Evolutionary conservation across 2,888 invertebrate genomes (phyloP), one percentile per base, ranked within the genome.

Genomic region (Drosophila silvestris): DNA sequence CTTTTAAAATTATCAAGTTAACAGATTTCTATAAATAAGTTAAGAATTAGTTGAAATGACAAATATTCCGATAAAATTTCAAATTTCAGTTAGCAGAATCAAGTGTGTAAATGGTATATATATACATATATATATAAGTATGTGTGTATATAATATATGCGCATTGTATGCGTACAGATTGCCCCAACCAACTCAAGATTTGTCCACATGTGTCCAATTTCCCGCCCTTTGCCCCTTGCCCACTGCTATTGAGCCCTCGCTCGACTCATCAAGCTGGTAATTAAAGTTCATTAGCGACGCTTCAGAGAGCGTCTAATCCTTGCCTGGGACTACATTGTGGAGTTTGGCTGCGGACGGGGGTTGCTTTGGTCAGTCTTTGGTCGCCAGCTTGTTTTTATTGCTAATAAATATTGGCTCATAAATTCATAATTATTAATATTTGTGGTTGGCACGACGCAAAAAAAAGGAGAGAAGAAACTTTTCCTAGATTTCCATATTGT

Each of bases 391-490:
- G 88, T 54, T 70, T 81, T 87, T 87, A 87, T 87, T 76, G 82
- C 81, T 70, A 74, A 89, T 87, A 87, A 87, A 85, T 87, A 87
- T 85, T 79, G 82, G 74, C 70, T 73, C 88, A 87, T 85, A 82
- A 87, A 89, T 87, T 87, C 83, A 85, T 87, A 89, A 87, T 87
- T 87, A 87, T 85, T 89, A 87, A 89, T 88, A 81, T 83, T 80
- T 79, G 73, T 69, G 71, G 58, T 70, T 68, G 37, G 51, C n/a
- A 37, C 19, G n/a, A n/a, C 7, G 47, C 47, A 44, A 44, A 47
- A 47, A 26, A 47, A 47, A 9, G 16, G 3, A 26, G 26, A 16
- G 5, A 41, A 9, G 26, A 22, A 47, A 47, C 28, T 41, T 19
- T 26, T 30, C 16, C 28, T 19, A 53, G 70, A 52, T 62, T 69